Evolutionary conservation across 2,797 vertebrate species (phyloP).

Genomic region (Nannoperca australis): DNA sequence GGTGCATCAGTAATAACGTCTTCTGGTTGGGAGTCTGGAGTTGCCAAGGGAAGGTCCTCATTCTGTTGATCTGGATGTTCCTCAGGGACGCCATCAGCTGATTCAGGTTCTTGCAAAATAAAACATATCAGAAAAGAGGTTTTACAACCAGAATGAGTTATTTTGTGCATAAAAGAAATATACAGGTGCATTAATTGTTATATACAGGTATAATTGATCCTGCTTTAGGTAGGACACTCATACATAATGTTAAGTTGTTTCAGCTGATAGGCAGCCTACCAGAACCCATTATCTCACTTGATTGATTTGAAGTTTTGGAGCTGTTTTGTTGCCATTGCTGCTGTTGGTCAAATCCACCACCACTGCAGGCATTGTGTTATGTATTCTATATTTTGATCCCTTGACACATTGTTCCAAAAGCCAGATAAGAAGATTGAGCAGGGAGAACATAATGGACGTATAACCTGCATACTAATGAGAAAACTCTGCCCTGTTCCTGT

Average conservation of each 20-base stretch:
- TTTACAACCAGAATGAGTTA: neutral
- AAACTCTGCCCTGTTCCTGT: too few relatives aligned
- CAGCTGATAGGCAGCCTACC: neutral
- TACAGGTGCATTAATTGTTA: neutral
- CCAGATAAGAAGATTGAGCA: neutral
- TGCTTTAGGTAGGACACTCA: neutral
- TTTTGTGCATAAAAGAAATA: neutral
- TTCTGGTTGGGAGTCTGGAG: slow-evolving; percentile 40
- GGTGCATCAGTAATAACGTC: slow-evolving; percentile 34
- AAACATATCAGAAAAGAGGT: slow-evolving; percentile 33
- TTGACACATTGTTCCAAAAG: neutral
- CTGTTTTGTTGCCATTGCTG: neutral
- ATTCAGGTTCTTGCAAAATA: slow-evolving; percentile 61
- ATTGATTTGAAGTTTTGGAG: neutral
- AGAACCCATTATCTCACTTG: neutral
- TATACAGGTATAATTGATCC: neutral
- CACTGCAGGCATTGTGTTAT: neutral
- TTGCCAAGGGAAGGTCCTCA: slow-evolving; percentile 36
- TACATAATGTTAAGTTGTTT: neutral
- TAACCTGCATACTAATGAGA: too few relatives aligned
- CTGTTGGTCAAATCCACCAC: neutral
- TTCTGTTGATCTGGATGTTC: slow-evolving; percentile 43
- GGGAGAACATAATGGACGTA: too few relatives aligned
- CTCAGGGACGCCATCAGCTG: slow-evolving; percentile 16
- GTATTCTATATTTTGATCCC: neutral